phyloP scores from a whole-genome alignment of 1,140 invertebrate species.

The Macrostomum lignano region DNA sequence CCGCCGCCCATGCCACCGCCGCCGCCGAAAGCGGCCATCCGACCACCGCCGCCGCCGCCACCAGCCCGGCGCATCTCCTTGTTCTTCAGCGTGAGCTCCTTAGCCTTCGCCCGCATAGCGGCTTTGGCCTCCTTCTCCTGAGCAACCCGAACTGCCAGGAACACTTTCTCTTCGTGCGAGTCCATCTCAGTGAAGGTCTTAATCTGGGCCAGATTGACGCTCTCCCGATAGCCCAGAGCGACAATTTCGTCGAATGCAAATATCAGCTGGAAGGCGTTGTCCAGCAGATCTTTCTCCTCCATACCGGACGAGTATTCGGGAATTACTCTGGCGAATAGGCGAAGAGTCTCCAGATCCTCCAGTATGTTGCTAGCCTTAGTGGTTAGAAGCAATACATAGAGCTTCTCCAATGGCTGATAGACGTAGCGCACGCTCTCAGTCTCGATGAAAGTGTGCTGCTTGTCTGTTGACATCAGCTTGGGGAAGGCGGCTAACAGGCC shows the following conservation, averaged over 20 bases:
- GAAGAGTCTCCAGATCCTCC: slow-evolving; percentile 82
- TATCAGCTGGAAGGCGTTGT: slow-evolving; percentile 83
- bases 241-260: slow-evolving; percentile 99
- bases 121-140: slow-evolving; percentile 87
- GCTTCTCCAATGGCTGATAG: slow-evolving; percentile 76
- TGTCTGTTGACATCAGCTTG: slow-evolving; percentile 60
- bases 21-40: too few relatives aligned
- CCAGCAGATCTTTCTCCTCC: slow-evolving; percentile 68
- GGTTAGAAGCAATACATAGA: slow-evolving; percentile 88
- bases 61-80: too few relatives aligned
- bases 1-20: too few relatives aligned
- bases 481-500: slow-evolving; percentile 91
- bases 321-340: slow-evolving; percentile 85
- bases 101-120: slow-evolving; percentile 84
- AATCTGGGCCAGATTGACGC: slow-evolving; percentile 88
- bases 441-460: slow-evolving; percentile 97
- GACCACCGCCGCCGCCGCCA: too few relatives aligned
- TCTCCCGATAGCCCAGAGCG: slow-evolving; percentile 82
- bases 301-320: slow-evolving; percentile 66
- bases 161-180: slow-evolving; percentile 5
- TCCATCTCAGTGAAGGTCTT: slow-evolving; percentile 98
- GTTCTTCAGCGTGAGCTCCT: too few relatives aligned
- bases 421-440: slow-evolving; percentile 91
- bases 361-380: slow-evolving; percentile 95
- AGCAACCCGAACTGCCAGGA: slow-evolving; percentile 30